These are phyloP conservation scores for Goniozus legneri DNA, from an alignment of 1,140 invertebrate genomes.

Conservation along the genomic window DNA sequence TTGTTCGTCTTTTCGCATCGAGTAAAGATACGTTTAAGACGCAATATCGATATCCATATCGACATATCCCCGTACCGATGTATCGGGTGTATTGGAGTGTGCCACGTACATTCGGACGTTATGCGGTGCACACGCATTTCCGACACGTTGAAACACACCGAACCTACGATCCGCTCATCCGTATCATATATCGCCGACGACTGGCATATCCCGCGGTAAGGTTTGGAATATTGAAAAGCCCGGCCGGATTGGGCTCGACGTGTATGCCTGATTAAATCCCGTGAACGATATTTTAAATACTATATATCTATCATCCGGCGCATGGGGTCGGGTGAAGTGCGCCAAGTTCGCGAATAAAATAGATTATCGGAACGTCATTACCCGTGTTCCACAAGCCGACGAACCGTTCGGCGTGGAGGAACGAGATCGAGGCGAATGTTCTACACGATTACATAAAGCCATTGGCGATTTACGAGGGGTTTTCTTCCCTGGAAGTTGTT, in stretches of 20 bases:
- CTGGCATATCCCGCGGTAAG: too few relatives aligned
- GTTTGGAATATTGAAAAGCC: too few relatives aligned
- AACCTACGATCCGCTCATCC: too few relatives aligned
- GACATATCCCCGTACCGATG: constrained; percentile 13
- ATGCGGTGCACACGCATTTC: not conserved
- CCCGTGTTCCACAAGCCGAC: constrained; percentile 4
- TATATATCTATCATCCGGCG: too few relatives aligned
- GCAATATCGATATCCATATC: constrained; percentile 25
- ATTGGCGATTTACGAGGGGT: not conserved
- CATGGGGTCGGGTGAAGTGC: too few relatives aligned
- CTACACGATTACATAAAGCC: constrained; percentile 21
- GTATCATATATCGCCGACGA: too few relatives aligned
- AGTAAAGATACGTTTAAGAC: constrained; percentile 13
- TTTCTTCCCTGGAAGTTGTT: not conserved
- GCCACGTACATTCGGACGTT: constrained; percentile 8
- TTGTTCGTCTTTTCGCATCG: constrained; percentile 1
- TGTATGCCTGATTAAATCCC: too few relatives aligned
- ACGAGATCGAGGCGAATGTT: constrained; percentile 14
- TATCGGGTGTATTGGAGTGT: constrained; percentile 15
- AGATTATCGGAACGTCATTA: constrained; percentile 12
- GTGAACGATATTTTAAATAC: too few relatives aligned
- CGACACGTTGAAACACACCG: too few relatives aligned
- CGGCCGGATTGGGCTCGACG: too few relatives aligned
- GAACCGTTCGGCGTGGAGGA: constrained; percentile 1
- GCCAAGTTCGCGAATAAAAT: too few relatives aligned